Percentiles rank a stretch among this genome's conserved stretches.
phyloP scores from a whole-genome alignment of 2,797 vertebrate species.

The Natrix natrix region DNA sequence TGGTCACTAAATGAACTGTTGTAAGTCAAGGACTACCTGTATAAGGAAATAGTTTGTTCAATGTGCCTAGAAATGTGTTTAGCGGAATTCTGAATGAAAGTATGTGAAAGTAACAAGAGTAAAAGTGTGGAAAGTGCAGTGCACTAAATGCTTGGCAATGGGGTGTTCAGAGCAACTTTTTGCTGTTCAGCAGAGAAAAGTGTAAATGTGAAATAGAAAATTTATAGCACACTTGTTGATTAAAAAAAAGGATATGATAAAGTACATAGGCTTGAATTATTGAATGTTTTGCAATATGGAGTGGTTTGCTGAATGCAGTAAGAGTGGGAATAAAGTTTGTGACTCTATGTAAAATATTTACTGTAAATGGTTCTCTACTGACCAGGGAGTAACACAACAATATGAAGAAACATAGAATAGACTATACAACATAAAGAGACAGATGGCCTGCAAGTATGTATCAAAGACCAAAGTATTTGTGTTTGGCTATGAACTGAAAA shows the following conservation, averaged over 20 bases:
- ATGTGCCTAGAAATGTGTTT: not conserved
- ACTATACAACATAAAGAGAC: not conserved
- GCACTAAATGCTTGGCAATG: not conserved
- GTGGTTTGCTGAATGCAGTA: not conserved
- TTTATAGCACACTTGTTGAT: not conserved
- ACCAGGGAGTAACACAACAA: not conserved
- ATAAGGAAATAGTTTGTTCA: not conserved
- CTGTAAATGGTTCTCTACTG: not conserved
- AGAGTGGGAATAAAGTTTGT: not conserved
- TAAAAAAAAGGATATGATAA: not conserved
- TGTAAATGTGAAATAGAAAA: not conserved
- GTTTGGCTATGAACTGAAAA: not conserved
- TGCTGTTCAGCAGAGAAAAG: not conserved
- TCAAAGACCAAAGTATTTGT: not conserved
- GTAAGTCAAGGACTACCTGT: not conserved
- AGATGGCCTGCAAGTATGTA: not conserved
- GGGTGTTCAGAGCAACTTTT: not conserved
- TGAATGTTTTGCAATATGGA: not conserved
- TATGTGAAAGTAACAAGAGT: not conserved
- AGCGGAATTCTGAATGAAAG: not conserved
- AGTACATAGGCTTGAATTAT: not conserved
- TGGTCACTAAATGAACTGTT: no score
- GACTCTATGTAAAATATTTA: not conserved
- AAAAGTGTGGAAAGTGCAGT: not conserved
- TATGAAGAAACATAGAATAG: not conserved